Evolutionary conservation across 2,113 vertebrate genomes (phyloP), one percentile per base, ranked within the genome.

Genomic region (Oncorhynchus clarkii): DNA sequence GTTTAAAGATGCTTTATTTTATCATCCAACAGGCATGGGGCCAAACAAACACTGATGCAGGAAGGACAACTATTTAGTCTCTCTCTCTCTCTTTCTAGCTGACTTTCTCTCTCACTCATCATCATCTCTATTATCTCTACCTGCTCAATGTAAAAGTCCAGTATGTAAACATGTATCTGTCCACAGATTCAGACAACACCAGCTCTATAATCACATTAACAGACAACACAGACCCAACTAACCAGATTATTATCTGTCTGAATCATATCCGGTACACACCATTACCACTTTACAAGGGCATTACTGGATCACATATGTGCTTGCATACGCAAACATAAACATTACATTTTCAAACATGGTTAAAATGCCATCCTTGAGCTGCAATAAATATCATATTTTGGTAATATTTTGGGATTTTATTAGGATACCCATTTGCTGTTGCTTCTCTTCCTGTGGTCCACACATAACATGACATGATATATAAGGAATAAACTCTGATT

Each of bases 1-100:
- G 77, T 84, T 86, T 84, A 89, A 89, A 86, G 68, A 80, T 75
- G 84, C 75, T 82, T 86, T 90, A 88, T 90, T 86, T 84, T 48
- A 87, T 92, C 80, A 86, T 78, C 82, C 77, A 62, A 82, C 77
- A 85, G 90, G 87, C 88, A 88, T 73, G 76, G 45, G 51, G 85
- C 88, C 84, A 89, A 86, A 84, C 5, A 89, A 86, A 84, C 4
- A 81, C 81, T 86, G 89, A 90, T 83, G 80, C 84, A 82, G 79
- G 76, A 77, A n/a, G 26, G 64, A 54, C 18, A 54, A 54, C n/a
- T 16, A n/a, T 60, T 39, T 71, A 22, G 20, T 26, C 11, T 24
- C 69, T 71, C 27, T 27, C 26, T 26, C 69, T 27, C 22, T 45
- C 67, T 13, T 34, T 49, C 68, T 13, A 9, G 24, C 45, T 26